A percentile compares a stretch with the other conserved stretches of the same genome.
phyloP scores from a whole-genome alignment of 2,888 invertebrate species.

The Parthenolecanium corni region DNA sequence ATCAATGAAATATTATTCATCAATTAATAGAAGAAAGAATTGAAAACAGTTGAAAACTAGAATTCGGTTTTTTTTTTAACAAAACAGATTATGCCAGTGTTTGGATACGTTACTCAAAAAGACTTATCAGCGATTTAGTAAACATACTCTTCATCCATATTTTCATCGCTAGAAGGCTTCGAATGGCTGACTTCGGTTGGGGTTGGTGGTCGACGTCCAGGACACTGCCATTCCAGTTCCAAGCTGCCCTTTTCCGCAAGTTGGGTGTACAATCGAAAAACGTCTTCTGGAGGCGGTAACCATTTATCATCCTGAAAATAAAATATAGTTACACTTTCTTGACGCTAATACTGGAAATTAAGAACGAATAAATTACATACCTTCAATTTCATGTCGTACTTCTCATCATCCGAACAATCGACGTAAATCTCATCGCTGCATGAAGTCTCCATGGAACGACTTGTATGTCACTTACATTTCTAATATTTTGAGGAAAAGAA shows the following conservation, averaged over 20 bases:
- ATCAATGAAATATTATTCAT: too few species aligned
- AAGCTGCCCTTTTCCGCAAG: slow-evolving; percentile 36
- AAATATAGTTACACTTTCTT: not conserved
- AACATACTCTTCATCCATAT: slow-evolving; percentile 31
- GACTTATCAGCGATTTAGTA: not conserved
- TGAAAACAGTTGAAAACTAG: too few species aligned
- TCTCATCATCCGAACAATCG: slow-evolving; percentile 33
- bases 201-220: slow-evolving; percentile 39
- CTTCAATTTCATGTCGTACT: slow-evolving; percentile 32
- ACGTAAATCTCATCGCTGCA: slow-evolving; percentile 13
- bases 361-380: slow-evolving; percentile 4
- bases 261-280: slow-evolving; percentile 37
- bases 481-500: too few species aligned
- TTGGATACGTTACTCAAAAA: not conserved
- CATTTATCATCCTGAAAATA: slow-evolving; percentile 23
- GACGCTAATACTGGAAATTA: not conserved
- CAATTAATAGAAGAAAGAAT: too few species aligned
- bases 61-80: too few species aligned
- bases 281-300: slow-evolving; percentile 35
- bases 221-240: slow-evolving; percentile 40
- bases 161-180: slow-evolving; percentile 35
- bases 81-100: not conserved
- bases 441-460: slow-evolving; percentile 1
- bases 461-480: too few species aligned
- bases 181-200: slow-evolving; percentile 36